A percentile compares a stretch with the other conserved stretches of the same genome.
Evolutionary conservation across 2,797 vertebrate species (phyloP).

Genomic region (Sparus aurata): DNA sequence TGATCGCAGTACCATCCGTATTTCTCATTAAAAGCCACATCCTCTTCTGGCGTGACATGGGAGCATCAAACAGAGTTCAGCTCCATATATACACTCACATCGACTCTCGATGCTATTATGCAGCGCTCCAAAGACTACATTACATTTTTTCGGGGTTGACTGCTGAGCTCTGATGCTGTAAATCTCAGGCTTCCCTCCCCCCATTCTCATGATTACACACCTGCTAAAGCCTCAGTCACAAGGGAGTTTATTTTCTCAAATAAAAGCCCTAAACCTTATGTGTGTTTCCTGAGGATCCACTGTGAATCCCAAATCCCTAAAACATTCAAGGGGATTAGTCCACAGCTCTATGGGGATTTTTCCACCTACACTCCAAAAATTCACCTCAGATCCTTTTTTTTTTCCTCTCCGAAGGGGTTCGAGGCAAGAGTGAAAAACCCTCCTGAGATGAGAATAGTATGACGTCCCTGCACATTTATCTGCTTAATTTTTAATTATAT

Average conservation of each 20-base stretch:
- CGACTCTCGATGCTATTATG: neutral
- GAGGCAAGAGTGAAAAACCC: constrained; percentile 37
- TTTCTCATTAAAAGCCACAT: constrained; percentile 72
- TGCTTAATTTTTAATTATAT: constrained; percentile 9
- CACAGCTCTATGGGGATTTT: constrained; percentile 62
- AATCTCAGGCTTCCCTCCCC: constrained; percentile 1
- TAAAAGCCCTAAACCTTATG: constrained; percentile 48
- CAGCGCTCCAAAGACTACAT: neutral
- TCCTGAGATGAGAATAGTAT: constrained; percentile 12
- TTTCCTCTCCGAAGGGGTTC: constrained; percentile 31
- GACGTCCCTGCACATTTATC: constrained; percentile 9
- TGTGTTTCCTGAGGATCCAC: constrained; percentile 66
- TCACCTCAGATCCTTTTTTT: constrained; percentile 49
- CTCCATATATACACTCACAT: constrained; percentile 18
- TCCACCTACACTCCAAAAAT: constrained; percentile 64
- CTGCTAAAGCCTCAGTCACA: constrained; percentile 56
- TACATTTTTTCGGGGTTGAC: neutral
- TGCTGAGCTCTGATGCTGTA: neutral
- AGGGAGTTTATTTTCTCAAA: constrained; percentile 29
- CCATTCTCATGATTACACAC: constrained; percentile 49
- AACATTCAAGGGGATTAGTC: constrained; percentile 58
- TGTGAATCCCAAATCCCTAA: constrained; percentile 56
- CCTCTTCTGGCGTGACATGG: constrained; percentile 58
- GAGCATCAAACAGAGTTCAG: constrained; percentile 53
- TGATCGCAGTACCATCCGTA: constrained; percentile 61